phyloP scores from a whole-genome alignment of 1,140 invertebrate genomes.

The Drosophila paulistorum region DNA sequence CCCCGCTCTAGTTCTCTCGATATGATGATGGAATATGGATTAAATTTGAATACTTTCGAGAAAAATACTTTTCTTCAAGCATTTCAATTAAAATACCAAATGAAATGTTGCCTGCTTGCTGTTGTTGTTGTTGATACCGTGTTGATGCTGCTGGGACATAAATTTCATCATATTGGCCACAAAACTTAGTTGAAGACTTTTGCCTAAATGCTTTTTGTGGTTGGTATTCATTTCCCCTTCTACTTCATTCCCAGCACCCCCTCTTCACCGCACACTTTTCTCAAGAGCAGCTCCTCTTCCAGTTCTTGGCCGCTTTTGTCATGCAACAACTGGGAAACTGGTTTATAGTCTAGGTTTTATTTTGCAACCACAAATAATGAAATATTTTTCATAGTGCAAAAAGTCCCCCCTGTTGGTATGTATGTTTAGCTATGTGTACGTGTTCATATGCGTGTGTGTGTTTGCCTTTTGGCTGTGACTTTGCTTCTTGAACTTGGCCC shows the following conservation, averaged over 20 bases:
- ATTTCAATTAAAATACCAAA: conserved; percentile 74
- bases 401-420: background rate
- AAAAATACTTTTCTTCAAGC: conserved; percentile 34
- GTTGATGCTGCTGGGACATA: conserved; percentile 21
- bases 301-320: conserved; percentile 5
- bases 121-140: background rate
- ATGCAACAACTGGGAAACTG: conserved; percentile 46
- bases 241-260: background rate
- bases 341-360: conserved; percentile 60
- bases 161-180: conserved; percentile 47
- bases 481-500: conserved; percentile 70
- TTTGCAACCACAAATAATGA: conserved; percentile 47
- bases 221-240: conserved; percentile 4
- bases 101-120: conserved; percentile 22
- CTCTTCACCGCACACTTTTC: background rate
- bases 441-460: conserved; percentile 20
- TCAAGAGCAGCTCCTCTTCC: background rate
- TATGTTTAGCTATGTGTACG: background rate
- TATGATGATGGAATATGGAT: conserved; percentile 36
- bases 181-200: conserved; percentile 43
- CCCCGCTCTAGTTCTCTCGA: background rate
- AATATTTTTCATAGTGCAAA: conserved; percentile 37
- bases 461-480: conserved; percentile 34
- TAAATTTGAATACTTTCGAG: conserved; percentile 71
- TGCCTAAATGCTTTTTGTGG: conserved; percentile 71